Percentiles rank a stretch among this genome's conserved stretches.
Evolutionary conservation across 2,888 invertebrate species (phyloP).

Genomic region (Machimus atricapillus): DNA sequence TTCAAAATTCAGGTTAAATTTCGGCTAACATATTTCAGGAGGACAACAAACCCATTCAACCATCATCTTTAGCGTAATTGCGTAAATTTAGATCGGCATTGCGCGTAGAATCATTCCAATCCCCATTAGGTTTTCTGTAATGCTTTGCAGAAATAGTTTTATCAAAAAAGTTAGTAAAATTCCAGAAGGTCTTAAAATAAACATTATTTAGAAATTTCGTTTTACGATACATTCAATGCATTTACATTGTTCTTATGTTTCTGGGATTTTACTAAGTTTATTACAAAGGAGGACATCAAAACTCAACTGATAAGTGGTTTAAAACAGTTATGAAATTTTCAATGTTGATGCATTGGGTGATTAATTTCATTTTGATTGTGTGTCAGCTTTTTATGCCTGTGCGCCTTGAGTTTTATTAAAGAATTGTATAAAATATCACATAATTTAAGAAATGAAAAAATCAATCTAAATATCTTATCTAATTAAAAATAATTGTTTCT

Average conservation of each 20-base stretch:
- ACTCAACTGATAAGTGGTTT: background rate
- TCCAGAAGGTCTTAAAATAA: background rate
- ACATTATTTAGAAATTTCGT: background rate
- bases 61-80: conserved; percentile 40
- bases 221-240: background rate
- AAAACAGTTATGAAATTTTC: background rate
- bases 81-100: conserved; percentile 27
- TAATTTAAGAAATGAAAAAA: conserved; percentile 19
- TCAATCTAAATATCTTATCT: conserved; percentile 49
- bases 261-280: background rate
- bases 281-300: background rate
- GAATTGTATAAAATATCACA: conserved; percentile 1
- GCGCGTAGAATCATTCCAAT: conserved; percentile 17
- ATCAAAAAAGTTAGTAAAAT: background rate
- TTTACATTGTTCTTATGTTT: background rate
- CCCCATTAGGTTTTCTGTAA: background rate
- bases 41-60: background rate
- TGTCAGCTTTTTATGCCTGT: background rate
- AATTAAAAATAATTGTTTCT: conserved; percentile 52
- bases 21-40: conserved; percentile 32
- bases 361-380: conserved; percentile 25
- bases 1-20: conserved; percentile 21
- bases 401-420: conserved; percentile 1
- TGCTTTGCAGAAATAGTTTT: background rate
- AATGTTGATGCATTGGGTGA: background rate